These are phyloP conservation scores for Drosophila miranda DNA, from an alignment of 1,140 invertebrate species.

Conservation along the genomic window DNA sequence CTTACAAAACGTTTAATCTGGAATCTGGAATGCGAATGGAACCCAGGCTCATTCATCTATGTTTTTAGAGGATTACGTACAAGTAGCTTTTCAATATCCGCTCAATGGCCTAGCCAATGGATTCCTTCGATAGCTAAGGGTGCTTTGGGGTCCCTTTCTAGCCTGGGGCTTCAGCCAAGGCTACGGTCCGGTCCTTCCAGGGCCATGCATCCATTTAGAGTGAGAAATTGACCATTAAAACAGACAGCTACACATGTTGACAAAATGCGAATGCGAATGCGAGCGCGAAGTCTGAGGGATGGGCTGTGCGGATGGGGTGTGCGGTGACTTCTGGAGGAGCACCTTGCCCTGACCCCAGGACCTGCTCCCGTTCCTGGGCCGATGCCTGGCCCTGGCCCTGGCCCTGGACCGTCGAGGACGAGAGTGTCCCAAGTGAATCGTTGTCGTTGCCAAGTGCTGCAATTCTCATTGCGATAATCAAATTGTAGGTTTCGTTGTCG, in stretches of 20 bases:
- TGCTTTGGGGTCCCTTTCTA: neutral
- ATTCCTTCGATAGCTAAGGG: no score
- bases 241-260: slow-evolving; percentile 79
- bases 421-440: slow-evolving; percentile 23
- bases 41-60: no score
- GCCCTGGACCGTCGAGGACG: neutral
- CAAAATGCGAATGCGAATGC: slow-evolving; percentile 74
- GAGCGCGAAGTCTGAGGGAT: slow-evolving; percentile 49
- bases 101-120: no score
- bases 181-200: slow-evolving; percentile 14
- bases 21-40: no score
- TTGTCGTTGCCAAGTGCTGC: slow-evolving; percentile 63
- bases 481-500: slow-evolving; percentile 72
- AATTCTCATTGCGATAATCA: slow-evolving; percentile 81
- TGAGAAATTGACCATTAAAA: slow-evolving; percentile 82
- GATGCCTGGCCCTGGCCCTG: neutral
- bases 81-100: no score
- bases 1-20: neutral
- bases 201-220: slow-evolving; percentile 70
- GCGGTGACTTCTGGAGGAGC: neutral
- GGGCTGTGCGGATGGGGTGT: neutral
- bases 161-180: slow-evolving; percentile 15
- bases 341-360: neutral
- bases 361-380: neutral
- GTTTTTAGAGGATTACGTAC: no score